A percentile compares a stretch with the other conserved stretches of the same genome.
phyloP scores from a whole-genome alignment of 2,888 invertebrate genomes.

The Polietes domitor region DNA sequence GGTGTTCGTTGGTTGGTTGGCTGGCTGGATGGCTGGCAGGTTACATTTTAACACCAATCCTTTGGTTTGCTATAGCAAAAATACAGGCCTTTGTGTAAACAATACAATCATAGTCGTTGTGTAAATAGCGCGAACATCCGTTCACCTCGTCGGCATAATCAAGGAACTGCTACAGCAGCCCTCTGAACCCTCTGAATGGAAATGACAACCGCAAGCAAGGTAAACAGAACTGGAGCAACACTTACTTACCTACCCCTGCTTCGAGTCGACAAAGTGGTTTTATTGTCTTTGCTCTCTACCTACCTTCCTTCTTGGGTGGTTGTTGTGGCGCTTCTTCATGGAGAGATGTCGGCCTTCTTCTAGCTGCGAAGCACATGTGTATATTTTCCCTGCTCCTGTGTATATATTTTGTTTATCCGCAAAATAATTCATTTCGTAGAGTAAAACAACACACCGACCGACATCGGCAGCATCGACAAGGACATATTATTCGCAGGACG shows the following conservation, averaged over 20 bases:
- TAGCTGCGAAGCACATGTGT: conserved; percentile 27
- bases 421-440: conserved; percentile 18
- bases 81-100: background rate
- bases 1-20: background rate
- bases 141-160: conserved; percentile 39
- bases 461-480: background rate
- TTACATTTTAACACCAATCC: conserved; percentile 2
- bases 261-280: background rate
- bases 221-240: conserved; percentile 7
- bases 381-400: conserved; percentile 28
- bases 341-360: background rate
- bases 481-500: background rate
- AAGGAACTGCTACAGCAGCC: background rate
- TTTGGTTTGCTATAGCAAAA: background rate
- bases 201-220: conserved; percentile 8
- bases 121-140: background rate
- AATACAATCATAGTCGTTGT: conserved; percentile 11
- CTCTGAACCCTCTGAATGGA: background rate
- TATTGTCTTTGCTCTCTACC: conserved; percentile 7
- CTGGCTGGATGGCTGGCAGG: background rate
- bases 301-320: background rate
- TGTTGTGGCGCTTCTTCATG: background rate
- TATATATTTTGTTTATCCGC: conserved; percentile 43
- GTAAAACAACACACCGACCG: background rate
- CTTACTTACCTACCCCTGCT: background rate